Conservation (phyloP, 2,113 vertebrate species). For the Caracal caracal region DNA sequence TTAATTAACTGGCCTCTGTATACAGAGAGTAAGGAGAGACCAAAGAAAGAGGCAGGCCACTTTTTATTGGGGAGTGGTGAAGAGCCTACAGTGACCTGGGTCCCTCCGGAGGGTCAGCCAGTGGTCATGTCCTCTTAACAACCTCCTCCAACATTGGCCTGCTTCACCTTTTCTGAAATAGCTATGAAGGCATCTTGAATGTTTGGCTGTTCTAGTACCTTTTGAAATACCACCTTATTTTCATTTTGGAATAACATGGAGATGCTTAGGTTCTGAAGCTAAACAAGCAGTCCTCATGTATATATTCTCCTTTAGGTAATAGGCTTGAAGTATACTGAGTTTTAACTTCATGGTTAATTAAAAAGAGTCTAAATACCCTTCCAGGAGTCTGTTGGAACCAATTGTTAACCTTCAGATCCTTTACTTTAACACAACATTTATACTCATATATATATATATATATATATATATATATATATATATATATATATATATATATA, state of each 20-base stretch:
- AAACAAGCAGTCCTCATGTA: not conserved
- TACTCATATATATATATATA: not conserved
- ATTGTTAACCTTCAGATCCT: not conserved
- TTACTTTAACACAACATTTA: not conserved
- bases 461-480: too few relatives aligned
- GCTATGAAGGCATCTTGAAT: not conserved
- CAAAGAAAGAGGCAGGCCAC: not conserved
- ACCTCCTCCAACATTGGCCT: not conserved
- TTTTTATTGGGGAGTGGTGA: not conserved
- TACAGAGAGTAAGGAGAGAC: not conserved
- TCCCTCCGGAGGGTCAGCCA: not conserved
- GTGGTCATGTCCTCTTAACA: not conserved
- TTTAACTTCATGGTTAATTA: not conserved
- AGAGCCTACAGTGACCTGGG: fast-evolving
- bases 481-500: too few relatives aligned
- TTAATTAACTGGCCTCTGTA: not conserved
- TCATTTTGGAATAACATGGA: not conserved
- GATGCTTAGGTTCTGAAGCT: not conserved
- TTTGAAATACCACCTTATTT: not conserved
- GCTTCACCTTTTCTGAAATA: not conserved
- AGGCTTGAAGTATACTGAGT: not conserved
- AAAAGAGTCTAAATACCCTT: not conserved
- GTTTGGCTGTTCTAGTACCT: not conserved
- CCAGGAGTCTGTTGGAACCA: not conserved
- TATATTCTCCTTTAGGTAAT: not conserved